Percentiles rank a stretch among this genome's conserved stretches.
Conservation (phyloP, 2,113 vertebrate species). For the Salvelinus namaycush region DNA sequence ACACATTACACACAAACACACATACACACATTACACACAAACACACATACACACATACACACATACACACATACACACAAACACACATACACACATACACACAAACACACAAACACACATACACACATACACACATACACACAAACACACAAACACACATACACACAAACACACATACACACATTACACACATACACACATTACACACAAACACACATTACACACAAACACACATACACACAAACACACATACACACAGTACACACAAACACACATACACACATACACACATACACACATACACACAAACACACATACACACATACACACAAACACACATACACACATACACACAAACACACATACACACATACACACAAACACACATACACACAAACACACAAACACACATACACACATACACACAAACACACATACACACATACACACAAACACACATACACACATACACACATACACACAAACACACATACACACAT, state of each 20-base stretch:
- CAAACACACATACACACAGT: slow-evolving; percentile 6
- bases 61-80: slow-evolving; percentile 1
- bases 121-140: slow-evolving; percentile 5
- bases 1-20: not conserved
- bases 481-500: not conserved
- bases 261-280: not conserved
- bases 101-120: not conserved
- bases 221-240: not conserved
- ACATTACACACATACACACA: not conserved
- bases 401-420: slow-evolving; percentile 6
- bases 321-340: not conserved
- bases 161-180: not conserved
- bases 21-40: not conserved
- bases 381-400: not conserved
- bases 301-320: not conserved
- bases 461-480: not conserved
- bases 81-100: not conserved
- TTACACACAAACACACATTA: not conserved
- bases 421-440: not conserved
- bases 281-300: not conserved
- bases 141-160: not conserved
- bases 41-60: not conserved
- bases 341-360: too few relatives aligned
- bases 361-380: not conserved
- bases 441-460: not conserved